phyloP scores from a whole-genome alignment of 2,113 vertebrate species.

The Micromys minutus region DNA sequence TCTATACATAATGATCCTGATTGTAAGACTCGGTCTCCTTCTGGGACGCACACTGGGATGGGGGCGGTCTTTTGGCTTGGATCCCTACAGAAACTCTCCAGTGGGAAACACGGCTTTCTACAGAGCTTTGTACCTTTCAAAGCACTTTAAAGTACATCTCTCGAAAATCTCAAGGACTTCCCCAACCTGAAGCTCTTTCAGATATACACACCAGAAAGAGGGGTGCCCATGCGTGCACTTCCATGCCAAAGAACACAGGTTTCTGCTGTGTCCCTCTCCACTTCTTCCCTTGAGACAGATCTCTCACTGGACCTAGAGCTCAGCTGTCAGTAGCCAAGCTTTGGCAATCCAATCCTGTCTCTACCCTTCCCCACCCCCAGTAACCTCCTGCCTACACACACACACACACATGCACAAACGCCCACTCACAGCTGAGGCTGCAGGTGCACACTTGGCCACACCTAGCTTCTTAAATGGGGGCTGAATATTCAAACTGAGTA shows the following conservation, averaged over 20 bases:
- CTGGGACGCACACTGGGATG: too few relatives aligned
- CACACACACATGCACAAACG: too few relatives aligned
- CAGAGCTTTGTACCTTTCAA: not conserved
- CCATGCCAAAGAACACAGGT: not conserved
- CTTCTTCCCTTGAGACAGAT: not conserved
- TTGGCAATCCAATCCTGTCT: not conserved
- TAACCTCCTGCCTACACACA: too few relatives aligned
- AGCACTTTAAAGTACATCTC: rapidly evolving
- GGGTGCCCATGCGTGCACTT: too few relatives aligned
- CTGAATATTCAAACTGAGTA: too few relatives aligned
- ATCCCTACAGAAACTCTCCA: not conserved
- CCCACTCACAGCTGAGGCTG: too few relatives aligned
- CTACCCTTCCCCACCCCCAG: too few relatives aligned
- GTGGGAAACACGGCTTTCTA: not conserved
- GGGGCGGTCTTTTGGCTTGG: not conserved
- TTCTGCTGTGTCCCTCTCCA: not conserved
- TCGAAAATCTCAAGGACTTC: not conserved
- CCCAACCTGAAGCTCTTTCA: not conserved
- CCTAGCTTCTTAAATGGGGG: not conserved
- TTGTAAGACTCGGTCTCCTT: not conserved
- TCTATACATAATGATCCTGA: not conserved
- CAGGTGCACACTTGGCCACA: too few relatives aligned
- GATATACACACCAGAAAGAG: rapidly evolving
- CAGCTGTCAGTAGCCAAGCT: not conserved
- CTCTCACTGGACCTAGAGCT: not conserved